Percentiles rank a stretch among this genome's conserved stretches.
phyloP scores from a whole-genome alignment of 2,888 invertebrate species.

The Sycophila texana region DNA sequence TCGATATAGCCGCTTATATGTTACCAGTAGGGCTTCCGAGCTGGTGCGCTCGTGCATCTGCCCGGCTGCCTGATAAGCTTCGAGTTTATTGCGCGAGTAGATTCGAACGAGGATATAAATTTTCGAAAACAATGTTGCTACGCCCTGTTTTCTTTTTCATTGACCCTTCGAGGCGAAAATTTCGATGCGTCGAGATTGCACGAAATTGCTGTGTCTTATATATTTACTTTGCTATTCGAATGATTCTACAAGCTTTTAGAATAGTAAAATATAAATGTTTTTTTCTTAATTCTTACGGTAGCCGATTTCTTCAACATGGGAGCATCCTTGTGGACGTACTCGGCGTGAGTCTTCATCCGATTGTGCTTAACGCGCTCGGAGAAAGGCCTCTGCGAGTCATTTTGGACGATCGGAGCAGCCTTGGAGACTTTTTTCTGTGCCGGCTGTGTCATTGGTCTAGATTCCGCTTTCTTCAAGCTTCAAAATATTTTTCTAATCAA shows the following conservation, averaged over 20 bases:
- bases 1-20: slow-evolving; percentile 16
- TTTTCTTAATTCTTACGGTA: slow-evolving; percentile 1
- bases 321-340: neutral
- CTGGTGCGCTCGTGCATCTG: no score
- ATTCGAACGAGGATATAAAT: no score
- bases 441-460: slow-evolving; percentile 18
- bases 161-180: no score
- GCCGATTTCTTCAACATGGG: neutral
- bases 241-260: no score
- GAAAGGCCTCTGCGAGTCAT: neutral
- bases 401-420: neutral
- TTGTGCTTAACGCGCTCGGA: slow-evolving; percentile 3
- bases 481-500: slow-evolving; percentile 25
- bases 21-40: no score
- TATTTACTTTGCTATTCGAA: no score
- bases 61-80: no score
- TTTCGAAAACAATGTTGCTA: no score
- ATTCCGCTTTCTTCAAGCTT: slow-evolving; percentile 18
- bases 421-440: neutral
- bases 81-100: no score
- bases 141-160: no score
- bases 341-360: neutral
- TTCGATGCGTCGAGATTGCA: no score
- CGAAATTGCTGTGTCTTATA: no score
- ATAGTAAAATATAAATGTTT: neutral